phyloP scores from a whole-genome alignment of 2,797 vertebrate species.

The Gymnothorax javanicus region DNA sequence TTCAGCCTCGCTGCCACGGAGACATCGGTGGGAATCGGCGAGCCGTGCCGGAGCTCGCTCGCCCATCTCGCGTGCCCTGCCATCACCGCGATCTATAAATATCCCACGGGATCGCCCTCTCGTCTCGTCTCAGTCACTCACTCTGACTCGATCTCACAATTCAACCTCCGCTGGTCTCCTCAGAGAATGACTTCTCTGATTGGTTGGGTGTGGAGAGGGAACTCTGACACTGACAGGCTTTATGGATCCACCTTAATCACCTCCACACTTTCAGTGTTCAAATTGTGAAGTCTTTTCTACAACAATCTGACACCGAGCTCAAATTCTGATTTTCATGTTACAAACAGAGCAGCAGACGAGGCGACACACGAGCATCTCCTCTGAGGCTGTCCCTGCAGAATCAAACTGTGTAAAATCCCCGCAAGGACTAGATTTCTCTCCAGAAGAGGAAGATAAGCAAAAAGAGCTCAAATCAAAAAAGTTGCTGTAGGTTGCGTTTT shows the following conservation, averaged over 20 bases:
- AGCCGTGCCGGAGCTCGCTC: not conserved
- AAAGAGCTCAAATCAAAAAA: not conserved
- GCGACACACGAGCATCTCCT: not conserved
- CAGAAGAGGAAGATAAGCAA: not conserved
- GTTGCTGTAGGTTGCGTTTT: slow-evolving; percentile 4
- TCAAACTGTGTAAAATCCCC: not conserved
- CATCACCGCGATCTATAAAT: not conserved
- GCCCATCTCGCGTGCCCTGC: not conserved
- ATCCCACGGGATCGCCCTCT: not conserved
- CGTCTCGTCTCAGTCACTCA: not conserved
- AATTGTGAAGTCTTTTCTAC: not conserved
- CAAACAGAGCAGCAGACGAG: not conserved
- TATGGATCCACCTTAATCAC: not conserved
- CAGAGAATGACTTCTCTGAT: not conserved
- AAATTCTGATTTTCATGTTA: not conserved
- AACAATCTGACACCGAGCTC: not conserved
- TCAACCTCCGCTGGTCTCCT: not conserved
- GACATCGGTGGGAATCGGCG: not conserved
- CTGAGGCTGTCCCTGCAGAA: not conserved
- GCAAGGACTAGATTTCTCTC: not conserved
- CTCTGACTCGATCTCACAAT: not conserved
- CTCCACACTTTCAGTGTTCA: not conserved
- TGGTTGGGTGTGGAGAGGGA: not conserved
- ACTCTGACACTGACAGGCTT: not conserved
- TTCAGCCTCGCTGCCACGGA: not conserved